Conservation (phyloP, 2,888 invertebrate species). For the Orchesella flavescens region DNA sequence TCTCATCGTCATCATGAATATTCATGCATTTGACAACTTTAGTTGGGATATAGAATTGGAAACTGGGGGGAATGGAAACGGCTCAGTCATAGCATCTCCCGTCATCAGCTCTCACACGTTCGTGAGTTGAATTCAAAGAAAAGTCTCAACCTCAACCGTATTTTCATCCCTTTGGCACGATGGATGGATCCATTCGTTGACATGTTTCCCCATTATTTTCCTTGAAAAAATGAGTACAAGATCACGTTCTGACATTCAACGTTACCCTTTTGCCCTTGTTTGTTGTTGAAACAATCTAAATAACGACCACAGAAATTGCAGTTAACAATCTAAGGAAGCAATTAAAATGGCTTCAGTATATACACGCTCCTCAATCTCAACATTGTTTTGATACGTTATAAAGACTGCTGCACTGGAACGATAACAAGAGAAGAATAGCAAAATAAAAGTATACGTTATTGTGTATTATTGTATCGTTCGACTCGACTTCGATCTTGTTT, state of each 20-base stretch:
- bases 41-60: constrained; percentile 40
- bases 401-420: constrained; percentile 31
- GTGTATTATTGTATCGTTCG: too few relatives aligned
- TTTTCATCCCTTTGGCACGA: constrained; percentile 10
- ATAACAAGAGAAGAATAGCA: neutral
- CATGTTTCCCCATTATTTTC: constrained; percentile 1
- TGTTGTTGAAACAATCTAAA: constrained; percentile 20
- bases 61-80: constrained; percentile 22
- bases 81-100: constrained; percentile 1
- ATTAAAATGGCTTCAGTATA: neutral
- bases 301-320: constrained; percentile 31
- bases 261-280: constrained; percentile 33
- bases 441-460: neutral
- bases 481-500: neutral
- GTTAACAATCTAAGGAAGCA: constrained; percentile 41
- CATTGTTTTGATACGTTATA: constrained; percentile 28
- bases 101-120: constrained; percentile 37
- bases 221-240: constrained; percentile 18
- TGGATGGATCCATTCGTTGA: constrained; percentile 5
- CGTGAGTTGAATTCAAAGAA: constrained; percentile 46
- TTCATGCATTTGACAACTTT: constrained; percentile 57
- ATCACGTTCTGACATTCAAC: constrained; percentile 56
- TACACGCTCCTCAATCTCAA: neutral
- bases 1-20: constrained; percentile 48
- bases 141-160: constrained; percentile 26